A percentile compares a stretch with the other conserved stretches of the same genome.
phyloP scores from a whole-genome alignment of 1,140 invertebrate species.

The Plectrocnemia conspersa region DNA sequence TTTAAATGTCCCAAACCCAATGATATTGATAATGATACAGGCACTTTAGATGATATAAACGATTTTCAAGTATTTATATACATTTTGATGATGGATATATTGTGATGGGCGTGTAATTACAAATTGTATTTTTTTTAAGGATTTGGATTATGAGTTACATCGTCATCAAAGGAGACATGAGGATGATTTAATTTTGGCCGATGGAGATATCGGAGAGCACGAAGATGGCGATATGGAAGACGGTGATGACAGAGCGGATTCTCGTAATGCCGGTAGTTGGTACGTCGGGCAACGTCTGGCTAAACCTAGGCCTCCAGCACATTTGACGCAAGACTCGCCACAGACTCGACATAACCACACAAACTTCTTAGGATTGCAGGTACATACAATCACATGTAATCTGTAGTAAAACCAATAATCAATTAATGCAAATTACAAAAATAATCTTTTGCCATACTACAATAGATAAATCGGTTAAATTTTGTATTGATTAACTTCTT shows the following conservation, averaged over 20 bases:
- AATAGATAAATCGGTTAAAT: too few species aligned
- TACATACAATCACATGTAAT: too few species aligned
- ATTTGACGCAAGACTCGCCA: conserved; percentile 50
- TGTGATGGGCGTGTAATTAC: conserved; percentile 10
- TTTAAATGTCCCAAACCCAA: conserved; percentile 65
- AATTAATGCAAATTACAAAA: too few species aligned
- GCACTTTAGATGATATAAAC: conserved; percentile 45
- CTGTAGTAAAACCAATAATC: too few species aligned
- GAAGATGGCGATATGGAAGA: conserved; percentile 35
- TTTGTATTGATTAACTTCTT: too few species aligned
- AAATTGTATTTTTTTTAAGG: conserved; percentile 44
- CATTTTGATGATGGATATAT: conserved; percentile 23
- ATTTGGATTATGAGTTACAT: conserved; percentile 79
- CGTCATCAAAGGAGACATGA: conserved; percentile 49
- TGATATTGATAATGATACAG: conserved; percentile 34
- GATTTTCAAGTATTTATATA: conserved; percentile 52
- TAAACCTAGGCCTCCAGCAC: conserved; percentile 52
- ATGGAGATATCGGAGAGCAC: conserved; percentile 19
- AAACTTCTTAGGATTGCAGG: conserved; percentile 52
- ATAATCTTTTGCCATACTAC: too few species aligned
- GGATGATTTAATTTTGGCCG: conserved; percentile 37
- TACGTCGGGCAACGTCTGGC: conserved; percentile 76
- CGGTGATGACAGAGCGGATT: conserved; percentile 31
- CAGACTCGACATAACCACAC: conserved; percentile 52
- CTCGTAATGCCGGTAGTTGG: conserved; percentile 58